These are phyloP conservation scores for Drosophila insularis DNA, from an alignment of 1,140 invertebrate genomes.

Conservation along the genomic window DNA sequence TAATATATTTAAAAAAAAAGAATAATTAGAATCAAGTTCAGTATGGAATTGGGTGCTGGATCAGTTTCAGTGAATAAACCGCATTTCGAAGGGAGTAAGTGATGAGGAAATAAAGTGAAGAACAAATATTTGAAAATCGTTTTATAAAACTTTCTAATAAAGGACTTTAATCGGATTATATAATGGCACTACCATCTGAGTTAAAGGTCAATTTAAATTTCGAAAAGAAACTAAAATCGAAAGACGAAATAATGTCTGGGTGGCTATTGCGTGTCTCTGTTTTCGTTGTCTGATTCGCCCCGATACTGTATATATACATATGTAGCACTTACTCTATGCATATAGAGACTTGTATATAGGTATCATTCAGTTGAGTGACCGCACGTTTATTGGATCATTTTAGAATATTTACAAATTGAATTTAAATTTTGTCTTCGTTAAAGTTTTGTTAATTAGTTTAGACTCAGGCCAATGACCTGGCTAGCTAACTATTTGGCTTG, in stretches of 20 bases:
- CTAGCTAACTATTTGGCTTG: not conserved
- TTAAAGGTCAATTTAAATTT: not conserved
- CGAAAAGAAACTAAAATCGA: not conserved
- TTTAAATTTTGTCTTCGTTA: constrained; percentile 16
- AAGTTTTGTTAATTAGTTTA: constrained; percentile 46
- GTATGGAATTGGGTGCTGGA: constrained; percentile 52
- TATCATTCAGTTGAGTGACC: constrained; percentile 42
- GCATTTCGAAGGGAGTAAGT: constrained; percentile 56
- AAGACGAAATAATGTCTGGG: not conserved
- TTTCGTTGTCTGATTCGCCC: constrained; percentile 2
- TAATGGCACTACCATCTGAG: not conserved
- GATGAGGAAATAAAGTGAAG: not conserved
- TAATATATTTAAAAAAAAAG: constrained; percentile 17
- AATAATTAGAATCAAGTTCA: not conserved
- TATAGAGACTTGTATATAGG: constrained; percentile 1
- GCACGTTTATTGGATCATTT: constrained; percentile 44
- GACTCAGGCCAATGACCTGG: constrained; percentile 2
- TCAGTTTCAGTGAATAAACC: constrained; percentile 36
- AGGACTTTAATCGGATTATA: not conserved
- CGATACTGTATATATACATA: not conserved
- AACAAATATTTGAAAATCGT: not conserved
- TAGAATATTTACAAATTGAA: constrained; percentile 49
- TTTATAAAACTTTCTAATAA: not conserved
- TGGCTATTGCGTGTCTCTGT: not conserved
- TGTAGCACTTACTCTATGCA: constrained; percentile 11